A percentile compares a stretch with the other conserved stretches of the same genome.
Evolutionary conservation across 2,888 invertebrate genomes (phyloP).

Genomic region (Dryobota labecula): DNA sequence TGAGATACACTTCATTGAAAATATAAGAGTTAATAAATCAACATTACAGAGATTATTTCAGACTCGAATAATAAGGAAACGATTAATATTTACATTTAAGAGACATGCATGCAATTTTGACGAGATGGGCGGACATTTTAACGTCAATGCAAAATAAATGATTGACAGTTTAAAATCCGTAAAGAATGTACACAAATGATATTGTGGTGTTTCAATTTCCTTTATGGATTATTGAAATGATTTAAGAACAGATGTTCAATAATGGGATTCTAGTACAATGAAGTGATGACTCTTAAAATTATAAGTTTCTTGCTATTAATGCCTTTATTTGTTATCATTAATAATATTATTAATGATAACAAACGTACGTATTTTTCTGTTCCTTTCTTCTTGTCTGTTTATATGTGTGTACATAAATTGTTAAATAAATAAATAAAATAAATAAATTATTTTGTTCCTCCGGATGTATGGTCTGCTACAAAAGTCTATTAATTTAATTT

Average conservation of each 20-base stretch:
- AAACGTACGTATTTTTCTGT: too few relatives aligned
- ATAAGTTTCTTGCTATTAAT: constrained; percentile 41
- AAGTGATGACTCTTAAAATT: constrained; percentile 67
- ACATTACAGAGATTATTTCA: constrained; percentile 6
- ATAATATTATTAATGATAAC: not conserved
- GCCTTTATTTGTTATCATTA: constrained; percentile 3
- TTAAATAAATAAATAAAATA: too few relatives aligned
- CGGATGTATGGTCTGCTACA: not conserved
- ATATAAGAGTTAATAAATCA: not conserved
- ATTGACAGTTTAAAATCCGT: constrained; percentile 81
- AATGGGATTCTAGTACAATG: constrained; percentile 67
- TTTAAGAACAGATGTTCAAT: constrained; percentile 77
- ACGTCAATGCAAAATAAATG: constrained; percentile 77
- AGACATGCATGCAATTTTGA: constrained; percentile 66
- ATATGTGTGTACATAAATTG: too few relatives aligned
- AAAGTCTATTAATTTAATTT: too few relatives aligned
- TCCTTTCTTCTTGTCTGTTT: too few relatives aligned
- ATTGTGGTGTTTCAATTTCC: constrained; percentile 74
- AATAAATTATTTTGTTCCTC: not conserved
- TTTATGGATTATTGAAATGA: constrained; percentile 70
- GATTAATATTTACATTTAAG: constrained; percentile 38
- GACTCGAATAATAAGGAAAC: constrained; percentile 24
- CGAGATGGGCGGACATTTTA: constrained; percentile 82
- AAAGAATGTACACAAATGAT: constrained; percentile 73
- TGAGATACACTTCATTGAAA: not conserved